Conservation (phyloP, 1,140 invertebrate genomes). For the Drosophila leontia region DNA sequence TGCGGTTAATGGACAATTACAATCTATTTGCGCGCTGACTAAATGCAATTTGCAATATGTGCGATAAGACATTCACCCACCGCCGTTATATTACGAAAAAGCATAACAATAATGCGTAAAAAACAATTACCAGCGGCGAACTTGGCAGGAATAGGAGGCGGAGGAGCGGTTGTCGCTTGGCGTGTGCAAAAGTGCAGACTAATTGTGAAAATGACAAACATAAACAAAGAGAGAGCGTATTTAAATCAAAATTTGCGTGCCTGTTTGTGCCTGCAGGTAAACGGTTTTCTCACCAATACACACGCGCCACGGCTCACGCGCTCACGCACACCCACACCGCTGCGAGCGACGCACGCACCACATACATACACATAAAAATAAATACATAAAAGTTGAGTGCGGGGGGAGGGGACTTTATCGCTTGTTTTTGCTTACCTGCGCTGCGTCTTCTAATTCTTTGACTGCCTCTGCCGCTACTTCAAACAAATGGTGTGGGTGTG, state of each 20-base stretch:
- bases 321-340: constrained; percentile 36
- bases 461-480: constrained; percentile 27
- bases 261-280: constrained; percentile 33
- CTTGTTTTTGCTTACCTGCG: constrained; percentile 68
- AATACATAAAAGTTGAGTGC: constrained; percentile 25
- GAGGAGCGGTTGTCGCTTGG: constrained; percentile 29
- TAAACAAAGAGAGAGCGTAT: constrained; percentile 63
- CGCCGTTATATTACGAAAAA: constrained; percentile 63
- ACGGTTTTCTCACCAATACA: constrained; percentile 34
- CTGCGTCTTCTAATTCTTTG: constrained; percentile 48
- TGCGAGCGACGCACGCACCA: constrained; percentile 37
- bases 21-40: constrained; percentile 27
- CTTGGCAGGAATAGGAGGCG: neutral
- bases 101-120: constrained; percentile 73
- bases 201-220: constrained; percentile 65
- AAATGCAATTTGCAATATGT: constrained; percentile 39
- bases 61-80: constrained; percentile 57
- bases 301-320: constrained; percentile 8
- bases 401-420: constrained; percentile 49
- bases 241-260: constrained; percentile 17
- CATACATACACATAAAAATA: constrained; percentile 50
- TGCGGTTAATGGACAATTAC: constrained; percentile 21
- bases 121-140: constrained; percentile 19
- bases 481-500: constrained; percentile 58
- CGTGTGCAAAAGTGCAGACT: constrained; percentile 59